Percentiles rank a stretch among this genome's conserved stretches.
phyloP scores from a whole-genome alignment of 1,140 invertebrate genomes.

The Drosophila subpulchrella region DNA sequence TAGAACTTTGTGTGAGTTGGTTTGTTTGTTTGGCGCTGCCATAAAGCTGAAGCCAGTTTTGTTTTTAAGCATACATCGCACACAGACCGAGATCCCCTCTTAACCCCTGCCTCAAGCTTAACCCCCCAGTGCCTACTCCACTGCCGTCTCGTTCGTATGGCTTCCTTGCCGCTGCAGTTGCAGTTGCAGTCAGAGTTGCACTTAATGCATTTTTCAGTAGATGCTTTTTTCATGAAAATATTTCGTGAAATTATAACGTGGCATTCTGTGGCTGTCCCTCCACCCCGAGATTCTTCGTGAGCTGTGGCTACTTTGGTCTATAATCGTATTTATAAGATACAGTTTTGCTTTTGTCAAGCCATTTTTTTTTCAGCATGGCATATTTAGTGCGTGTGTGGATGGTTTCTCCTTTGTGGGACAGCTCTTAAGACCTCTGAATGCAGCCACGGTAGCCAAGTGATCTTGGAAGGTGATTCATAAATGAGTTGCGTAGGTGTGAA shows the following conservation, averaged over 20 bases:
- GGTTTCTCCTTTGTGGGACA: slow-evolving; percentile 16
- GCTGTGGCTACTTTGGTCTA: slow-evolving; percentile 31
- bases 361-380: slow-evolving; percentile 50
- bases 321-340: slow-evolving; percentile 79
- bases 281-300: slow-evolving; percentile 30
- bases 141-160: slow-evolving; percentile 29
- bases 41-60: slow-evolving; percentile 79
- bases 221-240: slow-evolving; percentile 76
- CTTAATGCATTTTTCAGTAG: slow-evolving; percentile 81
- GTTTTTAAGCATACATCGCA: slow-evolving; percentile 57
- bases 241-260: slow-evolving; percentile 80
- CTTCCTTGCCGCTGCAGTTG: slow-evolving; percentile 43
- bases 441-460: not conserved
- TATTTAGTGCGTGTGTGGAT: slow-evolving; percentile 48
- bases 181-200: slow-evolving; percentile 47
- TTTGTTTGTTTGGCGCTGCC: slow-evolving; percentile 75
- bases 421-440: slow-evolving; percentile 29
- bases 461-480: slow-evolving; percentile 25
- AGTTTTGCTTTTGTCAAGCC: slow-evolving; percentile 58
- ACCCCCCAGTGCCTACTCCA: slow-evolving; percentile 9
- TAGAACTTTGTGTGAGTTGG: slow-evolving; percentile 54
- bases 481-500: slow-evolving; percentile 39
- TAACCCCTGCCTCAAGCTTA: slow-evolving; percentile 29
- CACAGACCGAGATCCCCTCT: slow-evolving; percentile 12
- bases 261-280: slow-evolving; percentile 35